Evolutionary conservation across 2,113 vertebrate genomes (phyloP), one percentile per base, ranked within the genome.

Genomic region (Fulmarus glacialis): DNA sequence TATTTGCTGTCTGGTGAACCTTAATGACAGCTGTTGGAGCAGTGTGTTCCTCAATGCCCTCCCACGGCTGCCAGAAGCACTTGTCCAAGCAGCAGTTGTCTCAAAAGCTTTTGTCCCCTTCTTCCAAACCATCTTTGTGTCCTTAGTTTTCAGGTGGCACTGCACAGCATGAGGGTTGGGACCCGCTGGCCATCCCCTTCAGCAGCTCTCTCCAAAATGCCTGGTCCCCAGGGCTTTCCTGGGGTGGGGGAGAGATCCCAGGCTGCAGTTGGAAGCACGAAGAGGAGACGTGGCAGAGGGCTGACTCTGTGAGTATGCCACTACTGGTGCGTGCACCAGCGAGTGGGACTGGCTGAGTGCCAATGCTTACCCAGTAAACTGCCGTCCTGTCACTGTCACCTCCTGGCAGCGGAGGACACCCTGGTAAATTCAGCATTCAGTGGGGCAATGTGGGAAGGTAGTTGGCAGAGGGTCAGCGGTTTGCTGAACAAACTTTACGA

Each of bases 271-370:
- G 77, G 73, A 60, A 89, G 68, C 50, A 53, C 1, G 4, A 73
- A 78, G 56, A 86, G 36, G 43, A 92, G 62, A 64, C 0, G 4
- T 4, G 38, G 70, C 78, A 68, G 43, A 70, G 72, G 50, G 62
- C 75, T 75, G 88, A 8, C 1, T 4, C 20, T 58, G 34, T 13
- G 26, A 29, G 13, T n/a, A 15, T 47, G 71, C 23, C 70, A 48
- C 55, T 63, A 5, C 32, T 1, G 4, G 36, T 8, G 32, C 0
- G 1, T 19, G 77, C 14, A 16, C 23, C 45, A 32, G 62, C 1
- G 4, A 60, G 40, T 0, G 3, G 71, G 53, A 15, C 71, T 56
- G 59, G 22, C 23, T 3, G 3, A 36, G 67, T 30, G 60, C 19
- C 89, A 75, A 22, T 0, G 2, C 60, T 82, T 30, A 13, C 6